Evolutionary conservation across 2,888 invertebrate genomes (phyloP), one percentile per base, ranked within the genome.

Genomic region (Mesorhabditis sp.): DNA sequence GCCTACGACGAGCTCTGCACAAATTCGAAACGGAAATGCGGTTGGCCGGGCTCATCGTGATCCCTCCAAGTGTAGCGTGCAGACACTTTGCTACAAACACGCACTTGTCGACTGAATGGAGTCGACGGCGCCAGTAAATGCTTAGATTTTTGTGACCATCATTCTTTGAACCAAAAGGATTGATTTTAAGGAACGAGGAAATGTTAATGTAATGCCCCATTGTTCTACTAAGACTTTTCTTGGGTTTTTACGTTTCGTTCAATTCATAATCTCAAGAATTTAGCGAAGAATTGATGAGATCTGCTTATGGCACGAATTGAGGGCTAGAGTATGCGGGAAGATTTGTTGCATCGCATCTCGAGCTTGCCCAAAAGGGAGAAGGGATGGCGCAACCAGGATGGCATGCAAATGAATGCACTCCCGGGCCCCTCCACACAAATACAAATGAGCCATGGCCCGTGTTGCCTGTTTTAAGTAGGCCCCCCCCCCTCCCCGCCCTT

Each of bases 1-100:
- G 28, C 28, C 28, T 28, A 28, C 28, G 28, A 28, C 28, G 28
- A 28, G 28, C 28, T 28, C 28, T 28, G 28, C 7, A 50, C 58
- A 50, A 50, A 50, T 50, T 50, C 58, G 58, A 50, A 50, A 50
- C 58, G 58, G 58, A 50, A 50, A 50, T 50, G 58, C 58, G 58
- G 58, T 50, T 50, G 58, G 58, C 58, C 58, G 58, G 58, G 28
- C 28, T 28, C 28, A 28, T 28, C 28, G 28, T 28, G 28, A 28
- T 28, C 28, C 28, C 28, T 28, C 28, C 28, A 28, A 28, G 28
- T 28, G 28, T 28, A 28, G 28, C 28, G 28, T 28, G 28, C 28
- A 28, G 28, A 28, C 28, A 28, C 28, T 28, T 28, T 28, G 28
- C 28, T 28, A 28, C 28, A 28, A 28, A 28, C 28, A 28, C 28